Evolutionary conservation across 2,888 invertebrate genomes (phyloP).

Genomic region (Odontocolon sp.): DNA sequence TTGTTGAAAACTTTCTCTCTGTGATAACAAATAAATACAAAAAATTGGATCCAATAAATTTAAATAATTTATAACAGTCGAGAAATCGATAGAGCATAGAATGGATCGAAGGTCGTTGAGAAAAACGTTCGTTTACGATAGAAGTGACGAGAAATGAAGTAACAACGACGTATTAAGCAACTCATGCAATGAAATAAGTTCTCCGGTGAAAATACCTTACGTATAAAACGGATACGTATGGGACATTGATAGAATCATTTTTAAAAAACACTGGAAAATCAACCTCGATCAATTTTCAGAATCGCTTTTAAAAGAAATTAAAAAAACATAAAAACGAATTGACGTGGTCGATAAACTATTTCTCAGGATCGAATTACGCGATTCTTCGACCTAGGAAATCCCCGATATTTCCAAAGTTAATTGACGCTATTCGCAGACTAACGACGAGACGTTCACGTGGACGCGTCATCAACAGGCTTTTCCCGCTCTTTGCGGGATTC

Average conservation of each 20-base stretch:
- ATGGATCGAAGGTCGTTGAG: too few species aligned
- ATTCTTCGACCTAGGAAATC: neutral
- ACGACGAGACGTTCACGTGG: neutral
- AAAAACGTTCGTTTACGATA: too few species aligned
- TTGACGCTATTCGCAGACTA: too few species aligned
- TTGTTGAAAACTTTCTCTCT: too few species aligned
- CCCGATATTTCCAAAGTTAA: too few species aligned
- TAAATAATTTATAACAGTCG: too few species aligned
- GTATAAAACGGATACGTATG: neutral
- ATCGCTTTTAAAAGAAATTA: neutral
- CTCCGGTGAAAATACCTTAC: neutral
- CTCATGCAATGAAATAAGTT: neutral
- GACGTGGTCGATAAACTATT: too few species aligned
- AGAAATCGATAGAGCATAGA: too few species aligned
- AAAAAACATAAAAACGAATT: too few species aligned
- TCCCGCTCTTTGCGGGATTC: neutral
- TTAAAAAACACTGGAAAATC: neutral
- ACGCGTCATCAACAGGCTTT: neutral
- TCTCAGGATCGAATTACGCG: neutral
- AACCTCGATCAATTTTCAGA: neutral
- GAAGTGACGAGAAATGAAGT: neutral
- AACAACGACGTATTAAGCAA: neutral
- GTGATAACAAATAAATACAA: too few species aligned
- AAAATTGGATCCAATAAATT: too few species aligned
- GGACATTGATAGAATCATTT: neutral